Evolutionary conservation across 2,113 vertebrate genomes (phyloP), one percentile per base, ranked within the genome.

Genomic region (Sapajus apella): DNA sequence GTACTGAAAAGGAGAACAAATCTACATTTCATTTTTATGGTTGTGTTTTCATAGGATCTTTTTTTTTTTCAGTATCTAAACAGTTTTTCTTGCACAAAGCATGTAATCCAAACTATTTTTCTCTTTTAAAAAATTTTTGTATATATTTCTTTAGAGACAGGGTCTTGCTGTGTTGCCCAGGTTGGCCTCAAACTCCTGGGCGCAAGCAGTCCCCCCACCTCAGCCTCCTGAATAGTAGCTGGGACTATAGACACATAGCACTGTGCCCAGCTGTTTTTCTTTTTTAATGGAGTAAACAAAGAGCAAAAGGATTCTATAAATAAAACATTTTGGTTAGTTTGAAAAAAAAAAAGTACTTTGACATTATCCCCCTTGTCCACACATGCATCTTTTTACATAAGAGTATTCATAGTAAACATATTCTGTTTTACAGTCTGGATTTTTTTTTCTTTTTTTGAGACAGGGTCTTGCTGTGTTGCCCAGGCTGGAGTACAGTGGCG

Each of bases 1-100:
- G 83, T 93, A 94, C n/a, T 90, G 73, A 87, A 96, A 95, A 95
- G 85, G 81, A 96, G 91, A 93, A 61, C 23, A 21, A 90, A 89
- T 95, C 32, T 93, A 55, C 32, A 90, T 93, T 93, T 97, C 40
- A 68, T 87, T 93, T 95, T 90, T 87, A 61, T 92, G 50, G 32
- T 77, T 92, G 11, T 68, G 23, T 93, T 55, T 92, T 91, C 87
- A 68, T 95, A 96, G 76, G 56, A 40, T 87, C 50, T 37, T 35
- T 82, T 80, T 91, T 37, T n/a, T 76, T 87, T 37, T n/a, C 70
- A 97, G 72, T 87, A 52, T 79, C 32, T 91, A 81, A 87, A 90
- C 12, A 80, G 11, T 82, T 94, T 95, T 96, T 94, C 12, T 17
- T 94, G 27, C 1, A 73, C 47, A 94, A 73, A 68, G 27, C 90